Conservation (phyloP, 1,140 invertebrate genomes). For the Bicyclus anynana region DNA sequence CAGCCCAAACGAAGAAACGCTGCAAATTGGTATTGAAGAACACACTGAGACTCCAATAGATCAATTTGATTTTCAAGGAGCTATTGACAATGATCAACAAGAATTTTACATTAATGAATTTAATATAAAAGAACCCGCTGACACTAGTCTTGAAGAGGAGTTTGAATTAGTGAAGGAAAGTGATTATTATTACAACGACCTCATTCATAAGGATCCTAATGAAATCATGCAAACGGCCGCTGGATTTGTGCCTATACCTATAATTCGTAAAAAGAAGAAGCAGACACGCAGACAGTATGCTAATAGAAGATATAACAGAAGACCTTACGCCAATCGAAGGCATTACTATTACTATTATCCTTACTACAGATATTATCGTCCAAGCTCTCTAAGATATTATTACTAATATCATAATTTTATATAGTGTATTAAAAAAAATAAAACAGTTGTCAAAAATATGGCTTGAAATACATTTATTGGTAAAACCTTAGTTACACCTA, state of each 20-base stretch:
- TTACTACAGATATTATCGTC: conserved; percentile 48
- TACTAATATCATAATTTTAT: conserved; percentile 20
- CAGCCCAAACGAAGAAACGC: conserved; percentile 20
- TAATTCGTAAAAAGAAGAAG: conserved; percentile 43
- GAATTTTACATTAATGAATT: conserved; percentile 1
- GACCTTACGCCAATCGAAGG: conserved; percentile 38
- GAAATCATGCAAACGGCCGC: conserved; percentile 66
- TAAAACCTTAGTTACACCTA: conserved; percentile 28
- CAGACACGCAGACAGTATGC: conserved; percentile 39
- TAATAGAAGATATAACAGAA: conserved; percentile 42
- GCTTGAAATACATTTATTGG: conserved; percentile 52
- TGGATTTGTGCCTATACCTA: conserved; percentile 51
- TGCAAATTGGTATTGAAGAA: conserved; percentile 30
- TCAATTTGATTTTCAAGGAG: conserved; percentile 10
- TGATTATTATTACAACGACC: conserved; percentile 32
- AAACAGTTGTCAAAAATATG: conserved; percentile 18
- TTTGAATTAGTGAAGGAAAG: conserved; percentile 18
- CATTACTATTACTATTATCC: conserved; percentile 46
- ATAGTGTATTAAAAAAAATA: conserved; percentile 16
- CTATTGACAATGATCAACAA: conserved; percentile 2
- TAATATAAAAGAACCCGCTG: conserved; percentile 10
- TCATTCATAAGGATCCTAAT: conserved; percentile 41
- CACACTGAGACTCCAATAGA: conserved; percentile 16
- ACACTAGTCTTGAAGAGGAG: conserved; percentile 21
- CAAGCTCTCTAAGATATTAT: conserved; percentile 62